phyloP scores from a whole-genome alignment of 2,888 invertebrate species.

The Aporophyla lueneburgensis region DNA sequence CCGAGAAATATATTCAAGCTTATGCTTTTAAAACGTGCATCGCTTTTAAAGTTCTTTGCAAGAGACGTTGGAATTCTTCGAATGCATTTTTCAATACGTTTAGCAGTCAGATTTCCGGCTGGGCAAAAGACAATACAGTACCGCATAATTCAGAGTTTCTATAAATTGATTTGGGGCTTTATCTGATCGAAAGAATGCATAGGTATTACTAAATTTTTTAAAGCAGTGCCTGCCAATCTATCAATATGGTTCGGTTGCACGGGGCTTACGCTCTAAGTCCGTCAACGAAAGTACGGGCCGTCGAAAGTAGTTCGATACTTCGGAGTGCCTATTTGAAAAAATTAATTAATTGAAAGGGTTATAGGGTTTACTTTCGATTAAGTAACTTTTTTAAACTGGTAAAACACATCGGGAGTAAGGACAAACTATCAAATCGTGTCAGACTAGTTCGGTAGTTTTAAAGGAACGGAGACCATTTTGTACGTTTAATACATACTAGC shows the following conservation, averaged over 20 bases:
- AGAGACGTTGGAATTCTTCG: slow-evolving; percentile 35
- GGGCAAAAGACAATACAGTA: background rate
- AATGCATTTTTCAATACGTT: slow-evolving; percentile 42
- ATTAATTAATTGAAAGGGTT: no score
- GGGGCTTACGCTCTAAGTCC: no score
- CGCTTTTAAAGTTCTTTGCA: slow-evolving; percentile 37
- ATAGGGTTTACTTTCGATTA: no score
- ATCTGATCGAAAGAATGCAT: background rate
- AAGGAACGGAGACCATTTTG: background rate
- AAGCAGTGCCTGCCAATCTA: background rate
- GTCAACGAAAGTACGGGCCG: no score
- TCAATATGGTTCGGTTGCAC: background rate
- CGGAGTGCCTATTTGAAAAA: no score
- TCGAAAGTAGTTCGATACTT: no score
- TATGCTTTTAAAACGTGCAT: slow-evolving; percentile 43
- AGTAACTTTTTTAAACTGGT: no score
- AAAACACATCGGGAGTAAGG: no score
- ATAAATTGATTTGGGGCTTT: background rate
- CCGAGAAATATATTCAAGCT: slow-evolving; percentile 45
- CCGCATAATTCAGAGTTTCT: background rate
- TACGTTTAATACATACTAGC: background rate
- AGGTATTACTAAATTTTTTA: background rate
- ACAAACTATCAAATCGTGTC: no score
- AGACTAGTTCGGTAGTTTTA: background rate
- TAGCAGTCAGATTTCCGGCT: slow-evolving; percentile 38